phyloP scores from a whole-genome alignment of 2,797 vertebrate genomes.

The Urosaurus nigricauda region DNA sequence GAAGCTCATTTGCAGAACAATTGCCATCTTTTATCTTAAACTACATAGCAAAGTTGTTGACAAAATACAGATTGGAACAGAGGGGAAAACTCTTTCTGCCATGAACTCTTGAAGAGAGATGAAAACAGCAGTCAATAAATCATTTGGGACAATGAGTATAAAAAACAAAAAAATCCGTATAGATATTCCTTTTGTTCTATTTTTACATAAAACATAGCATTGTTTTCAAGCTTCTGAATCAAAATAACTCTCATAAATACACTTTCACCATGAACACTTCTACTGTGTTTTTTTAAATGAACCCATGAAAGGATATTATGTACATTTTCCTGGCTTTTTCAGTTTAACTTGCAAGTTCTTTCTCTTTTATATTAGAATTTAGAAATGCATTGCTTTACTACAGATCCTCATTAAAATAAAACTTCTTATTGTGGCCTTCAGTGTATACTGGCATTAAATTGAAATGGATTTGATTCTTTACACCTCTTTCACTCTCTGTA shows the following conservation, averaged over 20 bases:
- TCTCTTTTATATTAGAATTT: conserved; percentile 44
- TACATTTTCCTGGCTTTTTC: conserved; percentile 44
- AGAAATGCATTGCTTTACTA: conserved; percentile 50
- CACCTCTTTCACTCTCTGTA: not conserved
- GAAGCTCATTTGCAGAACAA: not conserved
- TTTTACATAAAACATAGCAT: conserved; percentile 60
- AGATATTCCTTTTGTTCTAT: conserved; percentile 40
- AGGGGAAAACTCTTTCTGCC: not conserved
- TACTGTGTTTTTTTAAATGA: conserved; percentile 8
- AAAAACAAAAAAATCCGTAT: conserved; percentile 22
- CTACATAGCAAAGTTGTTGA: not conserved
- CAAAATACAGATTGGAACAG: not conserved
- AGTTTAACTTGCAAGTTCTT: conserved; percentile 25
- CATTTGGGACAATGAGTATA: not conserved
- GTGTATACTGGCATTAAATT: accelerated
- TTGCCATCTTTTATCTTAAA: not conserved
- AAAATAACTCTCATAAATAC: conserved; percentile 63
- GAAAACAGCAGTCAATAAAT: not conserved
- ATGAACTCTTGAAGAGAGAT: not conserved
- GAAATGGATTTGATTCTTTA: conserved; percentile 49
- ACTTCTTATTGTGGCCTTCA: conserved; percentile 44
- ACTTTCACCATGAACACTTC: not conserved
- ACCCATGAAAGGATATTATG: conserved; percentile 52
- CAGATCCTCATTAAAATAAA: conserved; percentile 21
- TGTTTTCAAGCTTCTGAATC: conserved; percentile 39